Percentiles rank a stretch among this genome's conserved stretches.
These are phyloP conservation scores for Passer domesticus DNA, from an alignment of 2,113 vertebrate species.

Conservation along the genomic window DNA sequence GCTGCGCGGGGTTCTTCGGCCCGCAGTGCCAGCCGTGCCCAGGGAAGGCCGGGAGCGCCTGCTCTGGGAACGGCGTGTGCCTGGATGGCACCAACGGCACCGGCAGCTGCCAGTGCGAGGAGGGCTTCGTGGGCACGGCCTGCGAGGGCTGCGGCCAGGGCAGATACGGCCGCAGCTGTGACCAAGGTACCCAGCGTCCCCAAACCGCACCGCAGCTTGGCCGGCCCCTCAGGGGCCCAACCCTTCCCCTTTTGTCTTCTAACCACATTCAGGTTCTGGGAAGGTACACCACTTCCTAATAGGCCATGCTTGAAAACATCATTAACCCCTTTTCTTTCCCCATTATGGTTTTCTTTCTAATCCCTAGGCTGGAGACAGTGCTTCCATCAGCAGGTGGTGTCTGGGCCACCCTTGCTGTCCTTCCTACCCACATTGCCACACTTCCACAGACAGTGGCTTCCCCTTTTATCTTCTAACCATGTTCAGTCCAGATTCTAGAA, in stretches of 20 bases:
- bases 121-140: slow-evolving; percentile 82
- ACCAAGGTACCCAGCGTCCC: slow-evolving; percentile 81
- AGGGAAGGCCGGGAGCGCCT: slow-evolving; percentile 67
- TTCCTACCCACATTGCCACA: no score
- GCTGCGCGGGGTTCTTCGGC: slow-evolving; percentile 88
- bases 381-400: no score
- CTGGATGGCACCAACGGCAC: slow-evolving; percentile 82
- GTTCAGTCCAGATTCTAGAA: no score
- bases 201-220: fast-evolving
- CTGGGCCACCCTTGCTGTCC: no score
- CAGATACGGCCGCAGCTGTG: slow-evolving; percentile 83
- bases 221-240: background rate
- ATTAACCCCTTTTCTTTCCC: background rate
- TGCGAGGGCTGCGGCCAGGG: slow-evolving; percentile 82
- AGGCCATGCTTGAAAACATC: background rate
- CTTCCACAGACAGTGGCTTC: no score
- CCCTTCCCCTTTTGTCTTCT: background rate
- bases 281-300: background rate
- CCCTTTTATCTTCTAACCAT: no score
- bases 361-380: background rate
- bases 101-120: slow-evolving; percentile 78
- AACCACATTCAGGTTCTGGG: fast-evolving
- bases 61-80: slow-evolving; percentile 85
- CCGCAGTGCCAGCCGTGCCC: slow-evolving; percentile 89
- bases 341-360: background rate